A percentile compares a stretch with the other conserved stretches of the same genome.
phyloP scores from a whole-genome alignment of 2,888 invertebrate genomes.

The Eupithecia tripunctaria region DNA sequence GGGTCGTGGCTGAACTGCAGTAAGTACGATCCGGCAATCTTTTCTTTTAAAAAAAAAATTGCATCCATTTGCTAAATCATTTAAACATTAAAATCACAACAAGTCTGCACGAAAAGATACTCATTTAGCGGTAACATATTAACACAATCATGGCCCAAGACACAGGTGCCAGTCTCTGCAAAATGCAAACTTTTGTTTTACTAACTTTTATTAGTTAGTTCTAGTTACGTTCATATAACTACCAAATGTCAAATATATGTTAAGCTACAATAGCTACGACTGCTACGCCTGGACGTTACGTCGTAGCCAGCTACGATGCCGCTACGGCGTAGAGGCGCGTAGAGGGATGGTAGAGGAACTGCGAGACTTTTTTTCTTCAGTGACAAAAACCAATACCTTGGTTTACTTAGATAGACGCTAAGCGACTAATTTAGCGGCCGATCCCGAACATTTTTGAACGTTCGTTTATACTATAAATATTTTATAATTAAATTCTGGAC shows the following conservation, averaged over 20 bases:
- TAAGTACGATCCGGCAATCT: constrained; percentile 54
- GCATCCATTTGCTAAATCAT: not conserved
- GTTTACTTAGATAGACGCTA: too few relatives aligned
- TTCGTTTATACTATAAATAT: too few relatives aligned
- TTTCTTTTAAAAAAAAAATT: not conserved
- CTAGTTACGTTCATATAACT: too few relatives aligned
- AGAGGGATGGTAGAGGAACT: constrained; percentile 7
- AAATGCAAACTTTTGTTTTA: too few relatives aligned
- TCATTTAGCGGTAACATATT: not conserved
- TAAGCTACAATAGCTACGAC: not conserved
- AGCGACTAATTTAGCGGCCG: too few relatives aligned
- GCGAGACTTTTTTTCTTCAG: not conserved
- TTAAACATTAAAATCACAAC: not conserved
- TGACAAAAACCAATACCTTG: too few relatives aligned
- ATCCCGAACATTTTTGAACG: too few relatives aligned
- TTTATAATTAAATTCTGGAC: not conserved
- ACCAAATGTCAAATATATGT: too few relatives aligned
- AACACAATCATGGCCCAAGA: too few relatives aligned
- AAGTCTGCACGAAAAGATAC: not conserved
- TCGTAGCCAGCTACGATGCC: not conserved
- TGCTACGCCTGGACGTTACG: constrained; percentile 2
- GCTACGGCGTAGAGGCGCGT: constrained; percentile 29
- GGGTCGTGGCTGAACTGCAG: constrained; percentile 86
- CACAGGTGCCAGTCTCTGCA: too few relatives aligned
- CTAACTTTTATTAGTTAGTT: too few relatives aligned